Conservation (phyloP, 2,797 vertebrate genomes). For the Amblyraja radiata region DNA sequence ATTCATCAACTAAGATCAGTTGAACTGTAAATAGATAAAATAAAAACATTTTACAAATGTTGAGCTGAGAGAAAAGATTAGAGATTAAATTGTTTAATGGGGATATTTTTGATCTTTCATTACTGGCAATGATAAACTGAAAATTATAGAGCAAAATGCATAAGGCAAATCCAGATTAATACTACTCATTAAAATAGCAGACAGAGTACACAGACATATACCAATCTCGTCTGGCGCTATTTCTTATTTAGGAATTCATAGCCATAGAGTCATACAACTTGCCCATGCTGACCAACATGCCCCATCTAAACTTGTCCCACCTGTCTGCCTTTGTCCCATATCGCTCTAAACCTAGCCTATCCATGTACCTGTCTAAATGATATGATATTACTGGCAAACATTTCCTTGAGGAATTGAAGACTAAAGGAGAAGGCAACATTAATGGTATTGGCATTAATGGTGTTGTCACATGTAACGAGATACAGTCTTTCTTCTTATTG, state of each 20-base stretch:
- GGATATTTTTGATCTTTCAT: neutral
- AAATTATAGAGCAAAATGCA: neutral
- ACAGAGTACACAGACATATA: neutral
- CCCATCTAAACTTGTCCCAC: too few relatives aligned
- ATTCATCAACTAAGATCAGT: neutral
- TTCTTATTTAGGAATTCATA: neutral
- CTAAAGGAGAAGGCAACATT: neutral
- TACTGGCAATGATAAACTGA: neutral
- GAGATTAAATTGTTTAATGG: neutral
- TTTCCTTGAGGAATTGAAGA: too few relatives aligned
- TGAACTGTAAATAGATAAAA: neutral
- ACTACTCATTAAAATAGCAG: neutral
- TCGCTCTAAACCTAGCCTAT: too few relatives aligned
- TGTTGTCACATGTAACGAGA: too few relatives aligned
- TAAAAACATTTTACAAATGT: neutral
- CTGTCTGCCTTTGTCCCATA: too few relatives aligned
- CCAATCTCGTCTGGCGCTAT: neutral
- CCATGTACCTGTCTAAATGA: too few relatives aligned
- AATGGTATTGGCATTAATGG: too few relatives aligned
- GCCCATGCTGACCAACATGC: too few relatives aligned
- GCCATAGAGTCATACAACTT: too few relatives aligned
- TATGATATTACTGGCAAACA: too few relatives aligned
- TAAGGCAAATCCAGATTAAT: neutral
- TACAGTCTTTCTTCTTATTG: too few relatives aligned
- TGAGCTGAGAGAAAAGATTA: neutral